A percentile compares a stretch with the other conserved stretches of the same genome.
These are phyloP conservation scores for Latrodectus hesperus DNA, from an alignment of 2,888 invertebrate genomes.

Conservation along the genomic window DNA sequence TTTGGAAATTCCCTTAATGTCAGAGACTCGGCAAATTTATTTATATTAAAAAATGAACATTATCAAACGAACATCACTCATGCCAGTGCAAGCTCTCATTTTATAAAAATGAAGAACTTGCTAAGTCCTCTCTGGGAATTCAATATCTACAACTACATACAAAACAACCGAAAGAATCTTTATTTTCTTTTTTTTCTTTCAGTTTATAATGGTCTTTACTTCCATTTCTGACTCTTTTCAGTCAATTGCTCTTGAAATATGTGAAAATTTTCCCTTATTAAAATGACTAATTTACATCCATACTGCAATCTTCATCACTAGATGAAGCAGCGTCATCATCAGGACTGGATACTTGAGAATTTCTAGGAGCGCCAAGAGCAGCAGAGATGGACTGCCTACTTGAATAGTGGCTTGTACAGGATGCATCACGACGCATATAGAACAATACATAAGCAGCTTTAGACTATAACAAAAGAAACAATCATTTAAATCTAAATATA, in stretches of 20 bases:
- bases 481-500: neutral
- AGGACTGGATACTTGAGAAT: constrained; percentile 47
- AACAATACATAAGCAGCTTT: constrained; percentile 78
- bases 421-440: constrained; percentile 72
- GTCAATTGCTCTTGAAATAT: neutral
- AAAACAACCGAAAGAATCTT: constrained; percentile 57
- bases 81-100: constrained; percentile 48
- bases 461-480: constrained; percentile 72
- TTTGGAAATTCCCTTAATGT: too few relatives aligned
- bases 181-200: constrained; percentile 5
- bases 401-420: constrained; percentile 19
- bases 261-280: constrained; percentile 28
- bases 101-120: constrained; percentile 64
- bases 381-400: constrained; percentile 56
- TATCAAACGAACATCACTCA: neutral
- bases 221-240: constrained; percentile 6
- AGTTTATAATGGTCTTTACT: neutral
- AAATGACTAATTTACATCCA: constrained; percentile 67
- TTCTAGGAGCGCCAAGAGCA: constrained; percentile 64
- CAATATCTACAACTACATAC: constrained; percentile 64
- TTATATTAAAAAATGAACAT: neutral
- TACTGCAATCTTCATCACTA: constrained; percentile 67
- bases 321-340: constrained; percentile 59
- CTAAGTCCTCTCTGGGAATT: constrained; percentile 52
- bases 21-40: neutral